These are phyloP conservation scores for Vulpes lagopus DNA, from an alignment of 2,113 vertebrate genomes.

Conservation along the genomic window DNA sequence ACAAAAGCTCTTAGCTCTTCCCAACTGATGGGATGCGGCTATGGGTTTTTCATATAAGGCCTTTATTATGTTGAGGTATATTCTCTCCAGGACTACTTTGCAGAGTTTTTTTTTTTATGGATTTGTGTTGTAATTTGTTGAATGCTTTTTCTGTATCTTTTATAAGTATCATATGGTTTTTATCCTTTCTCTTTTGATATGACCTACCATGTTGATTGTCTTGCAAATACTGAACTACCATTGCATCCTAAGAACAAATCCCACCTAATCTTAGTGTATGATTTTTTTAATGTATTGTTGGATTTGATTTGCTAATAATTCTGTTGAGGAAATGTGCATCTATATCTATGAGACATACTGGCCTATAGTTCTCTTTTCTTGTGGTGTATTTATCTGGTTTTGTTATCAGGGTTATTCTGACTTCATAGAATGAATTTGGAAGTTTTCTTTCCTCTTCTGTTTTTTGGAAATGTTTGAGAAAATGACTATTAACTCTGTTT, in stretches of 20 bases:
- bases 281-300: background rate
- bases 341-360: background rate
- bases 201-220: background rate
- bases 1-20: background rate
- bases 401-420: background rate
- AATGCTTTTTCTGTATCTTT: background rate
- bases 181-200: background rate
- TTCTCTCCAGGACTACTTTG: background rate
- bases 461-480: background rate
- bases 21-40: background rate
- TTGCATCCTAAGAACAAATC: background rate
- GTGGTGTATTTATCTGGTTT: background rate
- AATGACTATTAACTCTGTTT: background rate
- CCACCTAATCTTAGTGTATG: background rate
- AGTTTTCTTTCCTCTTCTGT: background rate
- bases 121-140: background rate
- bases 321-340: background rate
- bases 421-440: background rate
- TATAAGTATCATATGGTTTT: background rate
- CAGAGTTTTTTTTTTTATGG: background rate
- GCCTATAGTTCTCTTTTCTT: background rate
- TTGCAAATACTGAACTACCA: background rate
- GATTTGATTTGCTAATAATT: background rate
- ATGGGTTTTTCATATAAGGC: background rate
- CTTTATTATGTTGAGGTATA: background rate